Evolutionary conservation across 2,113 vertebrate genomes (phyloP), one percentile per base, ranked within the genome.

Genomic region (Speoplatyrhinus poulsoni): DNA sequence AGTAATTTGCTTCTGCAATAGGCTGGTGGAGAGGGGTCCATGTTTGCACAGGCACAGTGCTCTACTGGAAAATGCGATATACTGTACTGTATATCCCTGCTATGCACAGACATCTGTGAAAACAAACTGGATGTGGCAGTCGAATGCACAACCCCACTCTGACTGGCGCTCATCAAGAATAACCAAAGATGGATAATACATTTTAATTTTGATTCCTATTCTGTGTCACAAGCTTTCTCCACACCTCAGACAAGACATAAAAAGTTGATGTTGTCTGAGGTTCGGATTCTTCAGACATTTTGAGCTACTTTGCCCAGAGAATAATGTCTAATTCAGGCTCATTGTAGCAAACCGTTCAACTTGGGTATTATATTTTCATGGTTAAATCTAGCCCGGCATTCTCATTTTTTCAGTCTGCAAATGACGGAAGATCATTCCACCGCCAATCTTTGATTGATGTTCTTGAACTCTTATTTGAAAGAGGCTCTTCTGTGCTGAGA

Each of bases 401-500:
- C 62, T 69, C 66, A 55, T 57, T 62, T 68, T 32, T 55, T 46
- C 10, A 19, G 46, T 67, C 63, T 4, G 55, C 61, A 57, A 50
- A 48, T 9, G 36, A 60, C 69, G 52, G 67, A 68, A 79, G 61
- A 79, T 80, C 65, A 70, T 65, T 77, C 68, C 68, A 50, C 62
- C 33, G 36, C 46, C 65, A 52, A 57, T 62, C n/a, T 72, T 62
- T 73, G 59, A 77, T 73, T 80, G 26, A 76, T 75, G 62, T 73
- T 74, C 47, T 53, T 60, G 41, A 77, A 75, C 58, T 72, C 55
- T 70, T 50, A 60, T 60, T 69, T 61, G 59, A 73, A 67, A 47
- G 67, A 64, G 17, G 50, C 69, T 77, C 74, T 65, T 82, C 67
- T 76, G 54, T 59, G 67, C 72, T 72, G 68, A 75, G 55, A 67